A percentile compares a stretch with the other conserved stretches of the same genome.
phyloP scores from a whole-genome alignment of 2,797 vertebrate genomes.

The Uromys caudimaculatus region DNA sequence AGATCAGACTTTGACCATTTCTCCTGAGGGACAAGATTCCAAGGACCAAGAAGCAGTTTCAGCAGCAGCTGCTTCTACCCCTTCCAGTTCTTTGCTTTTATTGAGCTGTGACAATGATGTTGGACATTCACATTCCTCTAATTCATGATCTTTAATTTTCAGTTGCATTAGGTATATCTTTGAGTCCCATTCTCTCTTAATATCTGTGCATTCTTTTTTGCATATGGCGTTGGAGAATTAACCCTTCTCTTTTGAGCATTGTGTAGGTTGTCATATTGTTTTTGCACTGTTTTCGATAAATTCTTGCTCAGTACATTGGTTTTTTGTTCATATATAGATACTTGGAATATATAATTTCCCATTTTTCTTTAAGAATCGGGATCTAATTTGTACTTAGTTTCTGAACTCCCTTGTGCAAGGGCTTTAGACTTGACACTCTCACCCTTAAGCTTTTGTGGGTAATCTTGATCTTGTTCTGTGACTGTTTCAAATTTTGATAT shows the following conservation, averaged over 20 bases:
- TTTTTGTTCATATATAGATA: not conserved
- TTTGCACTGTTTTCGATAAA: not conserved
- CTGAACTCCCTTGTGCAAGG: not conserved
- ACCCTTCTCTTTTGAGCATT: not conserved
- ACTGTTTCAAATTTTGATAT: not conserved
- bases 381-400: not conserved
- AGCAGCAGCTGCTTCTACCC: not conserved
- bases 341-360: not conserved
- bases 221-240: not conserved
- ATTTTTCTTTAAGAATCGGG: not conserved
- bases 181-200: not conserved
- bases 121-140: not conserved
- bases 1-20: not conserved
- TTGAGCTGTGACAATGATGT: not conserved
- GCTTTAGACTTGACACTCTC: not conserved
- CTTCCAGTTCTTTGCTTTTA: not conserved
- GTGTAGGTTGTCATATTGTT: not conserved
- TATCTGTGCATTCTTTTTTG: not conserved
- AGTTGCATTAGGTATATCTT: not conserved
- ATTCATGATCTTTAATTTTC: not conserved
- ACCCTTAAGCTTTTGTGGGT: not conserved
- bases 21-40: not conserved
- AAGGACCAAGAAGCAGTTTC: not conserved
- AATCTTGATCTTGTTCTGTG: not conserved
- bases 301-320: not conserved